phyloP scores from a whole-genome alignment of 1,140 invertebrate genomes.

The Saccostrea glomerata region DNA sequence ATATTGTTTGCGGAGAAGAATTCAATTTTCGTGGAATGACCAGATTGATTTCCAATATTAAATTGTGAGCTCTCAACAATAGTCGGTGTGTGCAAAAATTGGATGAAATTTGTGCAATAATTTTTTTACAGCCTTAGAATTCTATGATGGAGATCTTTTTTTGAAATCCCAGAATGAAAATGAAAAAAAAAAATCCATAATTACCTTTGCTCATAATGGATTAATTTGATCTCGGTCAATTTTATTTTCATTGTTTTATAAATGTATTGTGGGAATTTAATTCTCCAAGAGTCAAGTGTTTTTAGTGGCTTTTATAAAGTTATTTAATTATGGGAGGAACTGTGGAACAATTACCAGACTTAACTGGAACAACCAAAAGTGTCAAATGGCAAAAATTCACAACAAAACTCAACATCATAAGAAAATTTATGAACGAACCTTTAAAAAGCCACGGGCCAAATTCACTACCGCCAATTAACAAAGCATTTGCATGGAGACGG shows the following conservation, averaged over 20 bases:
- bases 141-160: neutral
- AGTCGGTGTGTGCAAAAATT: neutral
- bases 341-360: neutral
- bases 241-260: neutral
- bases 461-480: neutral
- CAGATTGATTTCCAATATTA: conserved; percentile 32
- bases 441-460: neutral
- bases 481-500: neutral
- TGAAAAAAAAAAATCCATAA: neutral
- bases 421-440: conserved; percentile 20
- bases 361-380: neutral
- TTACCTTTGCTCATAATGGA: neutral
- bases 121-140: neutral
- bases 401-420: conserved; percentile 18
- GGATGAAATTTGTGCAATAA: neutral
- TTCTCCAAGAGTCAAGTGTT: neutral
- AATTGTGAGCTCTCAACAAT: neutral
- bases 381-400: conserved; percentile 26
- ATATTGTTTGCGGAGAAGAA: neutral
- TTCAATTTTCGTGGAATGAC: conserved; percentile 15
- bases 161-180: no score
- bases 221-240: neutral
- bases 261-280: neutral
- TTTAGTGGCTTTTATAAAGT: neutral
- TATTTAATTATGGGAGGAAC: neutral